Conservation (phyloP, 2,113 vertebrate genomes). For the Stegostoma tigrinum region DNA sequence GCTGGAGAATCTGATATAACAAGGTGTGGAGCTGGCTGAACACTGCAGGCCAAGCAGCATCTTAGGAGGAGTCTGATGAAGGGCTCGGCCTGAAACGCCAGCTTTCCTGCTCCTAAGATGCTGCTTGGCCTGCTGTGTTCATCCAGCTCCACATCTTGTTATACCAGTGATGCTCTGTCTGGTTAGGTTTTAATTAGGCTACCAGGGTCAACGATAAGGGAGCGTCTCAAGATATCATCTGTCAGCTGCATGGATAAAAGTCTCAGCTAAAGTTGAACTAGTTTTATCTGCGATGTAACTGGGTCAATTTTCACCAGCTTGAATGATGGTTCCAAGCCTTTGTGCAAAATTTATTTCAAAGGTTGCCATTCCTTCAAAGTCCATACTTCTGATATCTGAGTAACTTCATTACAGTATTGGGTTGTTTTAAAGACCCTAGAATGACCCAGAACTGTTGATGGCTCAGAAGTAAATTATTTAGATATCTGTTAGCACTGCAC, state of each 20-base stretch:
- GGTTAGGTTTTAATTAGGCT: not conserved
- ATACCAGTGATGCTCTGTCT: not conserved
- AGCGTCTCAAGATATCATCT: not conserved
- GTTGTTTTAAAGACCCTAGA: not conserved
- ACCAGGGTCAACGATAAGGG: not conserved
- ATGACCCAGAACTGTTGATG: not conserved
- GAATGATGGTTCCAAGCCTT: not conserved
- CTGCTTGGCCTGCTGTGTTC: too few species aligned
- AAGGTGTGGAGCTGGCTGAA: too few species aligned
- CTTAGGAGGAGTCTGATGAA: too few species aligned
- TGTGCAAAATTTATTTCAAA: not conserved
- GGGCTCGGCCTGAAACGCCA: too few species aligned
- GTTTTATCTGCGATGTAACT: not conserved
- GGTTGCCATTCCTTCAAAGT: not conserved
- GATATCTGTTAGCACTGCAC: not conserved
- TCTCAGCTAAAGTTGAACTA: not conserved
- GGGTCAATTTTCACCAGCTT: not conserved
- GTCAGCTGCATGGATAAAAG: not conserved
- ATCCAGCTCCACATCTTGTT: too few species aligned
- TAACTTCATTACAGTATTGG: not conserved
- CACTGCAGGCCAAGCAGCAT: too few species aligned
- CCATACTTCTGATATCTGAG: not conserved
- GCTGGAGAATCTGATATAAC: too few species aligned
- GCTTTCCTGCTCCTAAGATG: too few species aligned
- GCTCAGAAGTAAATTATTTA: not conserved